Base-by-base conservation (phyloP, 2,113 vertebrate species). In the Oncorhynchus clarkii region DNA sequence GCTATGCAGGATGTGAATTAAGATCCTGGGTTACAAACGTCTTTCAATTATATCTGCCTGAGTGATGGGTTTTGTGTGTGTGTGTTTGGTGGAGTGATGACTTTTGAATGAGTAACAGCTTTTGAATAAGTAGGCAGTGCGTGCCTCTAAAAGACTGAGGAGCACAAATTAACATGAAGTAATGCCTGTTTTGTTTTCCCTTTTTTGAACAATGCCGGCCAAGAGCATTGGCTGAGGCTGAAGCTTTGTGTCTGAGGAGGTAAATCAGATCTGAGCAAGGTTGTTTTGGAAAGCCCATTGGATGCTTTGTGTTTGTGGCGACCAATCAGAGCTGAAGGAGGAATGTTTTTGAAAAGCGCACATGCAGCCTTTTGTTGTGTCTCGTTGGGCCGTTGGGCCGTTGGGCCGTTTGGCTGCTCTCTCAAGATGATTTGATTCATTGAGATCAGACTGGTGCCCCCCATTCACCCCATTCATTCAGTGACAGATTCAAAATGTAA, bases 401-500 rank as follows among this genome's bases (percentile, higher is more conserved):
- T 45, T 45, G 39, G 85, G 76, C 86, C 75, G 85, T 87, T 89
- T 62, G 78, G 78, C 73, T 84, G 39, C 0, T 6, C 72, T 72
- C 84, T 73, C 84, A 49, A 67, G 12, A 79, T 57, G 77, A 85
- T 83, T 76, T 70, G 29, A 74, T 45, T 59, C 3, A 18, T 54
- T 54, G 51, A 22, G 77, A 76, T 77, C 81, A 69, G 79, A 71
- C 84, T 68, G 74, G 78, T 18, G n/a, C 13, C 60, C 0, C 26
- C 0, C 29, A 70, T 45, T 45, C 39, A 45, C 39, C 39, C 39
- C 39, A 11, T 78, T 84, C 59, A 62, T 88, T 90, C 87, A 86
- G 20, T 70, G 74, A 49, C 78, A 34, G 80, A 79, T 91, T 91
- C 90, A 85, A 90, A 86, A 82, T 80, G 88, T 90, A 88, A 89